Evolutionary conservation across 2,797 vertebrate genomes (phyloP), one percentile per base, ranked within the genome.

Genomic region (Pitangus sulphuratus): DNA sequence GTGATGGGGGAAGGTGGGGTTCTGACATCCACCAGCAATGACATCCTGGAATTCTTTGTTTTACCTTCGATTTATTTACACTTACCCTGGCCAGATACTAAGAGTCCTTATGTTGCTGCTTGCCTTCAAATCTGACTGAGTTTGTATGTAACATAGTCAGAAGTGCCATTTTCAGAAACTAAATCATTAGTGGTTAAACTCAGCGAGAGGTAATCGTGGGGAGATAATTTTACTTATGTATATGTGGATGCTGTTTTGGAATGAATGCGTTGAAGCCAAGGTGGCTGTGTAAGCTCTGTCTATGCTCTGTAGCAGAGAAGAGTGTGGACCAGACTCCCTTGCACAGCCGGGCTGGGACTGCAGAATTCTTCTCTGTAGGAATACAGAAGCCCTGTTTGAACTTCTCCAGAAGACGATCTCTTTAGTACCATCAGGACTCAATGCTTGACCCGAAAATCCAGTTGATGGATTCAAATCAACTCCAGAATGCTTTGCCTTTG

Each of bases 241-340:
- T 31, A 66, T 0, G 0, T 6, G 22, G 51, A 28, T 50, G 35
- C 28, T 68, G 58, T n/a, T 82, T 53, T 58, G 47, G 42, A 76
- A 53, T 8, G 31, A 61, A 39, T 1, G 7, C 22, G 1, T 51
- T n/a, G 51, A 62, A 85, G 54, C 31, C 19, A 16, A 2, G 18
- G 31, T 45, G 12, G 26, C 65, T 50, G 7, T 11, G 56, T 35
- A n/a, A 79, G 31, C 15, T 72, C 75, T 68, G 13, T 25, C 48
- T 47, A 9, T 22, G 37, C 53, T 22, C 12, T 11, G 35, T 0
- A 56, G 51, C 50, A 44, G n/a, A 71, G 48, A 33, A 9, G n/a
- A 53, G 6, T 0, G 0, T 5, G 21, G 48, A 60, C 45, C 3
- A 1, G 44, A 1, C 6, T 28, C 20, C 45, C 42, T 37, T 54